phyloP scores from a whole-genome alignment of 2,888 invertebrate genomes.

The Serrognathus titanus region DNA sequence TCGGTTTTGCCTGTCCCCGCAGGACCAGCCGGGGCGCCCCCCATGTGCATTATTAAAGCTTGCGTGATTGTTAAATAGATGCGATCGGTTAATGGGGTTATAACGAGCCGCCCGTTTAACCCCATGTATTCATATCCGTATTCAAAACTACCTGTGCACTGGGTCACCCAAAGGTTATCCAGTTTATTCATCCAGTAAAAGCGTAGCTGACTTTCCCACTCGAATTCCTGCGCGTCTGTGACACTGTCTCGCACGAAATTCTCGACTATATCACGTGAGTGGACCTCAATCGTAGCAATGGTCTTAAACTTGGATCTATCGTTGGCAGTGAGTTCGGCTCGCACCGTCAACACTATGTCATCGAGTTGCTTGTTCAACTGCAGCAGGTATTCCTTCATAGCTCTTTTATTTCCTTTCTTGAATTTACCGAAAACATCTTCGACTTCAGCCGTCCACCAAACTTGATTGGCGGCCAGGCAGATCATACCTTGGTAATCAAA shows the following conservation, averaged over 20 bases:
- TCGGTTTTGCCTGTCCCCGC: conserved; percentile 89
- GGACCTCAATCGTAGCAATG: conserved; percentile 87
- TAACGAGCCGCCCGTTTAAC: conserved; percentile 83
- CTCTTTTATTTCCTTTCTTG: conserved; percentile 71
- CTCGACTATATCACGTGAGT: conserved; percentile 87
- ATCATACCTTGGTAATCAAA: conserved; percentile 75
- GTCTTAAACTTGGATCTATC: conserved; percentile 86
- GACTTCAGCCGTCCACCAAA: conserved; percentile 96
- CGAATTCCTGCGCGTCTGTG: conserved; percentile 79
- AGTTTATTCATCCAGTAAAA: conserved; percentile 86
- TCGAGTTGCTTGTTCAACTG: conserved; percentile 79
- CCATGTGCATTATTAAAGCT: conserved; percentile 86
- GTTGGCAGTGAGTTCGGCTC: conserved; percentile 70
- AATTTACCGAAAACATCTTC: conserved; percentile 81
- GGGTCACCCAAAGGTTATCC: conserved; percentile 77
- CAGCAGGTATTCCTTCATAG: conserved; percentile 86
- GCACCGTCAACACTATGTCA: conserved; percentile 74
- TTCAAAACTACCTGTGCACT: conserved; percentile 83
- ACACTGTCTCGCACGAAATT: conserved; percentile 77
- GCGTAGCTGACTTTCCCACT: conserved; percentile 90
- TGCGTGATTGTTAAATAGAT: conserved; percentile 92
- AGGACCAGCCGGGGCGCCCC: conserved; percentile 85
- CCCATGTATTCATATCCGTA: conserved; percentile 98
- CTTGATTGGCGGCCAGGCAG: conserved; percentile 70
- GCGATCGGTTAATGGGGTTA: conserved; percentile 88